Base-by-base conservation (phyloP, 2,888 invertebrate species). In the Octodonta nipae region DNA sequence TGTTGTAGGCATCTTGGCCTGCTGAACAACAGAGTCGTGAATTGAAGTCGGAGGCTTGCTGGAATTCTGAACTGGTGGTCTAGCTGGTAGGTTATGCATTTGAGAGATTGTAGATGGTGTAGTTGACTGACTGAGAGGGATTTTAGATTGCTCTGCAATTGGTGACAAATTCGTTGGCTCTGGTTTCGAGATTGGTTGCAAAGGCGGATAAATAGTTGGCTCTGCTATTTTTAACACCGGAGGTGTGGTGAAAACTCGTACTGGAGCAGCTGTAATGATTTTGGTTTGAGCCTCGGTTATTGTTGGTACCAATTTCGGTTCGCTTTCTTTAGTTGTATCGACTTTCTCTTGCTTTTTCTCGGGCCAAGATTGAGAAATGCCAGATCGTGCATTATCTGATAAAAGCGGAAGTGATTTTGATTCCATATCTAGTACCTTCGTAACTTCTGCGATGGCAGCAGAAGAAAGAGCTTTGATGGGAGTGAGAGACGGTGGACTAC, bases 401-500 rank as follows among this genome's bases (percentile, higher is more conserved):
- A 45, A 15, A n/a, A 45, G 22, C 3, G 51, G 49, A 5, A 48
- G 29, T 34, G 35, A 44, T 15, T 45, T 42, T 25, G 44, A 28
- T 17, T 45, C 44, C 29, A 38, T 11, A 20, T 41, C 38, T 16
- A 30, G 6, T 7, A 25, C 13, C 32, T 48, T 51, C 34, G 37
- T 51, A 26, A 37, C 30, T 26, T 32, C 41, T 6, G 20, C n/a
- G n/a, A 20, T 13, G n/a, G 13, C 22, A 4, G 12, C 14, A 12
- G 12, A 13, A 5, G n/a, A 13, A 2, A 8, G 10, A 10, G 10
- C 45, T 42, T 55, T 56, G 29, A 62, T 57, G 3, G 60, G 61
- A 3, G 60, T 58, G 16, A 61, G 43, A 15, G 58, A 58, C 24
- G 61, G 62, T 17, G 60, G 60, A 39, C 56, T 55, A 16, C 52